Evolutionary conservation across 2,113 vertebrate species (phyloP), one percentile per base, ranked within the genome.

Genomic region (Tapirus terrestris): DNA sequence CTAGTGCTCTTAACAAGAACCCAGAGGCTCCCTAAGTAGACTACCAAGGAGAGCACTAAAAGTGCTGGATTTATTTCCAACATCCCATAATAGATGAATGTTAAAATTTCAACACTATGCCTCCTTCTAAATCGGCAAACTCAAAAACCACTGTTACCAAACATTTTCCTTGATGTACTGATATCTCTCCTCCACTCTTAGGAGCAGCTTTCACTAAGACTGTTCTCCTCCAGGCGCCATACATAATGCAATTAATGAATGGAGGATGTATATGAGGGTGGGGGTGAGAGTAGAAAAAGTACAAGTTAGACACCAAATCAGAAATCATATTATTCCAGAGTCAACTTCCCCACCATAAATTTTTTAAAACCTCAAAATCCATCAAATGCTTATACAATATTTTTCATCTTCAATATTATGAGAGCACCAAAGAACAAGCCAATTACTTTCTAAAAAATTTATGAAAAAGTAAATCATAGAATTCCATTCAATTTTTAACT

Each of bases 21-120:
- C 29, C n/a, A 61, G 68, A 92, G 89, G 81, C 97, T 98, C 96
- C 88, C 89, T 95, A 97, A 75, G 80, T 88, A 98, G 94, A 45
- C 36, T 95, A 97, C 51, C 0, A 18, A 72, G 33, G 88, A 94
- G 90, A 96, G 13, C 48, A 87, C 89, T 98, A 96, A 89, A 81
- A 76, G 87, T 95, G 21, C 92, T 98, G 25, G 92, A 96, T 98
- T 98, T 98, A 96, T 98, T 98, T 98, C 95, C 58, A 73, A 97
- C 84, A 72, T 94, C 80, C 81, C 72, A 73, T 90, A 97, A 97
- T 94, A 98, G 96, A 97, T 97, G 92, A 96, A 95, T 97, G 79
- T 72, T 95, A 97, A 73, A 95, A 96, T 97, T 98, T 97, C 63
- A 96, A 89, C 92, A 97, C 31, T 92, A 61, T 82, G 48, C 95